Evolutionary conservation across 1,140 invertebrate species (phyloP).

Genomic region (Cydia pomonella): DNA sequence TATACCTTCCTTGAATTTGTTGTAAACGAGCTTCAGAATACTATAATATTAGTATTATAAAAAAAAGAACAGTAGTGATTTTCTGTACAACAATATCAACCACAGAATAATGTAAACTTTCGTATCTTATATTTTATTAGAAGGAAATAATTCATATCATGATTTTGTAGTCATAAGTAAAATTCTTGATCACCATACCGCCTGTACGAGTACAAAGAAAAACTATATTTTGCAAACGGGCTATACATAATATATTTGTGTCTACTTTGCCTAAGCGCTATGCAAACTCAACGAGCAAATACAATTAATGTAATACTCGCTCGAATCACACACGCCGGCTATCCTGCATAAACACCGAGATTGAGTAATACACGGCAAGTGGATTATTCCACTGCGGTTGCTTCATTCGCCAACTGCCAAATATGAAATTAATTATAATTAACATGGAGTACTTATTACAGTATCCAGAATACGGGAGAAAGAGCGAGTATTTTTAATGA

Average conservation of each 20-base stretch:
- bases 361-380: slow-evolving; percentile 12
- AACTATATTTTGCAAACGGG: not conserved
- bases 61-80: too few relatives aligned
- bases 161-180: not conserved
- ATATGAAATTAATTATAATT: slow-evolving; percentile 13
- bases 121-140: not conserved
- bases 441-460: not conserved
- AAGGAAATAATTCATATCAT: not conserved
- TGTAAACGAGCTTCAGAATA: too few relatives aligned
- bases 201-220: not conserved
- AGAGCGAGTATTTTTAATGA: not conserved
- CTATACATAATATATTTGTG: not conserved
- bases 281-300: slow-evolving; percentile 8
- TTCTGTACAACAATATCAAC: too few relatives aligned
- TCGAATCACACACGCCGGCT: not conserved
- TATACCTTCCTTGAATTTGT: too few relatives aligned
- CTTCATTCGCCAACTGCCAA: not conserved
- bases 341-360: slow-evolving; percentile 22
- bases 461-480: not conserved
- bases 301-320: slow-evolving; percentile 21
- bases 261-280: not conserved
- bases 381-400: not conserved
- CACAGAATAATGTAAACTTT: too few relatives aligned
- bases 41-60: too few relatives aligned
- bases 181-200: not conserved